Evolutionary conservation across 2,888 invertebrate species (phyloP).

Genomic region (Dryomyza anilis): DNA sequence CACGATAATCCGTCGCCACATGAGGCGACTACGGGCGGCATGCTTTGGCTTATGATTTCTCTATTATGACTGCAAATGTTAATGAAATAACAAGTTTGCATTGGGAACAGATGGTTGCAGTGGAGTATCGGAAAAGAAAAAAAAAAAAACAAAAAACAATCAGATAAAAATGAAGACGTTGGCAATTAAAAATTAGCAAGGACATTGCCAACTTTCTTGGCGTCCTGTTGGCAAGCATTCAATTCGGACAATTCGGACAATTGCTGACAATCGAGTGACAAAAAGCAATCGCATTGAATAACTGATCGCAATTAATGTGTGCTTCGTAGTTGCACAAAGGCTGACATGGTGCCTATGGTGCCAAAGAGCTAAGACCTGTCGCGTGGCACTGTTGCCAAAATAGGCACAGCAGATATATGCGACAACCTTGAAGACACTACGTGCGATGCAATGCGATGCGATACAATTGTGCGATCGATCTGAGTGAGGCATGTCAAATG

Average conservation of each 20-base stretch:
- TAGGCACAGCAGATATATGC: neutral
- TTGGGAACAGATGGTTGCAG: neutral
- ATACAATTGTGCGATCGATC: neutral
- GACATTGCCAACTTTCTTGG: slow-evolving; percentile 1
- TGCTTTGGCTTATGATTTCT: slow-evolving; percentile 43
- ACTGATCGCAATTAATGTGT: slow-evolving; percentile 11
- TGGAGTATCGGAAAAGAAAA: neutral
- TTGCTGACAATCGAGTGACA: neutral
- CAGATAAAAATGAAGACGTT: neutral
- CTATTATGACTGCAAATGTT: slow-evolving; percentile 45
- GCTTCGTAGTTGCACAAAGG: neutral
- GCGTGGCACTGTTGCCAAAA: slow-evolving; percentile 19
- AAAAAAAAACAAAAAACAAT: neutral
- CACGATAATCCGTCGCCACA: neutral
- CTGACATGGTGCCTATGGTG: neutral
- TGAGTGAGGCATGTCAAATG: neutral
- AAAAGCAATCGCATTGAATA: neutral
- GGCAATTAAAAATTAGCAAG: slow-evolving; percentile 2
- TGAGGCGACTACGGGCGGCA: neutral
- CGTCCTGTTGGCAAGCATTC: slow-evolving; percentile 22
- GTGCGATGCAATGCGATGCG: neutral
- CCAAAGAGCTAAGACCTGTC: slow-evolving; percentile 14
- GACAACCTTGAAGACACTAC: neutral
- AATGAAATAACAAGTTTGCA: slow-evolving; percentile 1
- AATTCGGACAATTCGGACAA: neutral